phyloP scores from a whole-genome alignment of 2,888 invertebrate genomes.

The Synanthedon myopaeformis region DNA sequence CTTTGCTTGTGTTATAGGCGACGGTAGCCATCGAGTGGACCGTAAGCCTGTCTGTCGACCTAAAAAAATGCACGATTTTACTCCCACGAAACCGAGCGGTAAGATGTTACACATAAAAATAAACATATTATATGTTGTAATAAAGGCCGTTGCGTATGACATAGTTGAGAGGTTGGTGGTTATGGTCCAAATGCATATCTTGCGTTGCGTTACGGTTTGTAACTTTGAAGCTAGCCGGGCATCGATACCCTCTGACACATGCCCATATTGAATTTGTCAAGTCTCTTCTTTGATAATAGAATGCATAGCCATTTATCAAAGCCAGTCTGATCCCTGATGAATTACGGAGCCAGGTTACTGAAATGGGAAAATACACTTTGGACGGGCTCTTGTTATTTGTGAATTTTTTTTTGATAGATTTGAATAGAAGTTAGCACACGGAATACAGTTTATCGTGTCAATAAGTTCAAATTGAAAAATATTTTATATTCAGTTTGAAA shows the following conservation, averaged over 20 bases:
- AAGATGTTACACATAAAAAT: background rate
- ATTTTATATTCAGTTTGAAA: background rate
- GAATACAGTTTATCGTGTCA: no score
- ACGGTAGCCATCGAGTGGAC: no score
- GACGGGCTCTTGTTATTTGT: no score
- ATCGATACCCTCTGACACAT: conserved; percentile 8
- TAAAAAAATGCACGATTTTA: no score
- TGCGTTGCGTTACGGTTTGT: background rate
- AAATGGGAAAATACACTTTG: background rate
- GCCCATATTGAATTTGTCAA: conserved; percentile 6
- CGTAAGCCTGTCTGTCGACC: no score
- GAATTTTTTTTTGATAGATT: no score
- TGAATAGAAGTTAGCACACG: no score
- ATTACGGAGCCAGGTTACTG: background rate
- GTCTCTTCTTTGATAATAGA: conserved; percentile 3
- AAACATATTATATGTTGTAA: conserved; percentile 2
- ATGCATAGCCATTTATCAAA: conserved; percentile 9
- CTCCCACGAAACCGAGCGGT: no score
- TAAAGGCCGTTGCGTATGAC: conserved; percentile 3
- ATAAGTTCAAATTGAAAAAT: background rate
- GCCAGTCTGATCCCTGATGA: conserved; percentile 3
- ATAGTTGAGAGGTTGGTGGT: conserved; percentile 1
- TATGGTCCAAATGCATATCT: conserved; percentile 1
- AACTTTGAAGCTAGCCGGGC: background rate
- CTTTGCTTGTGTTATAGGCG: no score